A percentile compares a stretch with the other conserved stretches of the same genome.
These are phyloP conservation scores for Perca fluviatilis DNA, from an alignment of 2,113 vertebrate species.

Conservation along the genomic window DNA sequence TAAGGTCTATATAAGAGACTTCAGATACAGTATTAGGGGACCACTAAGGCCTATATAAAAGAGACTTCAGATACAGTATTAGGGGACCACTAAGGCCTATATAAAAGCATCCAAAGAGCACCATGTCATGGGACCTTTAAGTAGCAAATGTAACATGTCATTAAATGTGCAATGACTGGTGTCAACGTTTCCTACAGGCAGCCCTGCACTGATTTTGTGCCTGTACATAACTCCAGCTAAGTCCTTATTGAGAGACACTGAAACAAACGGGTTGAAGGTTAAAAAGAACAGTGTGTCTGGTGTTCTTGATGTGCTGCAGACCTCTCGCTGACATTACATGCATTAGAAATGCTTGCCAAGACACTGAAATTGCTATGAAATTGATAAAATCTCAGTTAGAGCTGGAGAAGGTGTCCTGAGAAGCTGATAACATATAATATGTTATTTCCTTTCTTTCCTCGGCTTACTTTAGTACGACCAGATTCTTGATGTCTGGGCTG, in stretches of 20 bases:
- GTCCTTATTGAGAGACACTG: not conserved
- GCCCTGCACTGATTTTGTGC: not conserved
- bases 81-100: too few species aligned
- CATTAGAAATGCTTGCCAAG: not conserved
- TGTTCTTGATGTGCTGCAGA: constrained; percentile 1
- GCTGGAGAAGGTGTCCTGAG: not conserved
- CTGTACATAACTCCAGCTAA: not conserved
- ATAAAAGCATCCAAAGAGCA: too few species aligned
- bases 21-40: too few species aligned
- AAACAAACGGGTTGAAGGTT: not conserved
- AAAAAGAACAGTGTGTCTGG: not conserved
- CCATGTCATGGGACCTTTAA: not conserved
- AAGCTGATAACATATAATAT: not conserved
- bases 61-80: too few species aligned
- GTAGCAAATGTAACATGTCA: not conserved
- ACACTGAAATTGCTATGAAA: constrained; percentile 1
- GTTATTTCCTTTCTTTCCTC: not conserved
- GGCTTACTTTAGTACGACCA: not conserved
- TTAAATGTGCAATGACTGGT: not conserved
- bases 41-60: too few species aligned
- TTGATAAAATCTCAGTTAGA: not conserved
- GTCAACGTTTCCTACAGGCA: not conserved
- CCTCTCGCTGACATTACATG: not conserved
- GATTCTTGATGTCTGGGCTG: not conserved
- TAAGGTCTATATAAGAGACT: too few species aligned